Evolutionary conservation across 2,888 invertebrate genomes (phyloP).

Genomic region (Diachrysia chrysitis): DNA sequence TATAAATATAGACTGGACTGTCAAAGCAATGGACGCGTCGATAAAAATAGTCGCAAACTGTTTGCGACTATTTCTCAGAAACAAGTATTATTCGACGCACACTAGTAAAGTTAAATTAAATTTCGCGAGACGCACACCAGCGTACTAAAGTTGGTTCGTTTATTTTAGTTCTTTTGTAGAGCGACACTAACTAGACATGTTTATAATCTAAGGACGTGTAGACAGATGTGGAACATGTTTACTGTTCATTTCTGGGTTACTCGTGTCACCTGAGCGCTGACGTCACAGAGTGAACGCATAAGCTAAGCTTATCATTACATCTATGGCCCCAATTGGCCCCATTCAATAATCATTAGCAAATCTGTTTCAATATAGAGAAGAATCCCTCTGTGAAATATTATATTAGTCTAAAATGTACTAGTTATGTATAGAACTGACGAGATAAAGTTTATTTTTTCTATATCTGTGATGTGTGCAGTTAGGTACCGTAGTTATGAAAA

Average conservation of each 20-base stretch:
- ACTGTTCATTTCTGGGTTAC: slow-evolving; percentile 30
- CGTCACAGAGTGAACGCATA: slow-evolving; percentile 22
- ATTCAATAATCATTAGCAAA: slow-evolving; percentile 36
- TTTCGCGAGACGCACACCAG: too few species aligned
- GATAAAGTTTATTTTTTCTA: slow-evolving; percentile 82
- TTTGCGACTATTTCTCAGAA: too few species aligned
- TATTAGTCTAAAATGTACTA: slow-evolving; percentile 79
- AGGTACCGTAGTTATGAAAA: slow-evolving; percentile 72
- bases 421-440: slow-evolving; percentile 78
- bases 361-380: slow-evolving; percentile 46
- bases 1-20: too few species aligned
- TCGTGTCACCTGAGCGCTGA: slow-evolving; percentile 6
- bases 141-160: too few species aligned
- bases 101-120: too few species aligned
- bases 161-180: too few species aligned
- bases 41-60: too few species aligned
- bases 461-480: slow-evolving; percentile 84
- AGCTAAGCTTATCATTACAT: slow-evolving; percentile 27
- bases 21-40: too few species aligned
- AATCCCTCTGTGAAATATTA: slow-evolving; percentile 56
- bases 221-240: slow-evolving; percentile 46
- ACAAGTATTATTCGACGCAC: too few species aligned
- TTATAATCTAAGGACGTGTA: too few species aligned
- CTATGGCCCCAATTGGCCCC: slow-evolving; percentile 29
- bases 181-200: too few species aligned